These are phyloP conservation scores for Apoda limacodes DNA, from an alignment of 2,888 invertebrate genomes.

Conservation along the genomic window DNA sequence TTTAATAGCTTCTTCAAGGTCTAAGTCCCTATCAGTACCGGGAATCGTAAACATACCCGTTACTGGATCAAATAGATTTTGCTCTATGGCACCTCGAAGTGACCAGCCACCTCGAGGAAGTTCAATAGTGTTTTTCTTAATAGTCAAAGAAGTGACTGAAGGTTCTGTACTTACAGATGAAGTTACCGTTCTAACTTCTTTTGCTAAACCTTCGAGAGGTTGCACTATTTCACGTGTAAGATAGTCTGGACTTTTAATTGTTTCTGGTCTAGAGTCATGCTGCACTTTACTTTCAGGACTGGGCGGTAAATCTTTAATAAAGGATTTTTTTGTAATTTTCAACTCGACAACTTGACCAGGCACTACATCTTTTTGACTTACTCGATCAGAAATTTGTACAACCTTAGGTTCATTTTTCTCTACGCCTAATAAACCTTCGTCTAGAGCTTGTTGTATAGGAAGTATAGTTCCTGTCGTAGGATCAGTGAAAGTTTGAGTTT, in stretches of 20 bases:
- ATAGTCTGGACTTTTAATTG: conserved; percentile 69
- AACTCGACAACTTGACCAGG: conserved; percentile 63
- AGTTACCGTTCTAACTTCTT: conserved; percentile 50
- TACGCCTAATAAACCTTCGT: conserved; percentile 77
- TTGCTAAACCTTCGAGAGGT: conserved; percentile 32
- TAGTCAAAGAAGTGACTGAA: conserved; percentile 56
- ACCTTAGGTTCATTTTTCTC: conserved; percentile 64
- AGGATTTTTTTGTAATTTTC: conserved; percentile 65
- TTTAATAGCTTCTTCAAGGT: conserved; percentile 89
- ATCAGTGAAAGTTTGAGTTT: conserved; percentile 80
- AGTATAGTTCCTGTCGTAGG: conserved; percentile 79
- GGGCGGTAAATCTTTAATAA: conserved; percentile 53
- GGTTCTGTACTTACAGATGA: conserved; percentile 54
- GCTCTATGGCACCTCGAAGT: conserved; percentile 84
- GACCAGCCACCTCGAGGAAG: conserved; percentile 88
- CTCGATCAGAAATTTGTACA: conserved; percentile 48
- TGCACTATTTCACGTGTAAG: conserved; percentile 29
- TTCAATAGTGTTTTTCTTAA: conserved; percentile 79
- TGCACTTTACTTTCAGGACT: conserved; percentile 62
- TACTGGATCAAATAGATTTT: conserved; percentile 83
- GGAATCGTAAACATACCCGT: conserved; percentile 89
- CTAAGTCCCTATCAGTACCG: conserved; percentile 85
- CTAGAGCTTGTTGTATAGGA: conserved; percentile 82
- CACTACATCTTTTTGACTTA: conserved; percentile 43
- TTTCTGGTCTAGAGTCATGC: conserved; percentile 65